These are phyloP conservation scores for Casuarius casuarius DNA, from an alignment of 2,113 vertebrate genomes.

Conservation along the genomic window DNA sequence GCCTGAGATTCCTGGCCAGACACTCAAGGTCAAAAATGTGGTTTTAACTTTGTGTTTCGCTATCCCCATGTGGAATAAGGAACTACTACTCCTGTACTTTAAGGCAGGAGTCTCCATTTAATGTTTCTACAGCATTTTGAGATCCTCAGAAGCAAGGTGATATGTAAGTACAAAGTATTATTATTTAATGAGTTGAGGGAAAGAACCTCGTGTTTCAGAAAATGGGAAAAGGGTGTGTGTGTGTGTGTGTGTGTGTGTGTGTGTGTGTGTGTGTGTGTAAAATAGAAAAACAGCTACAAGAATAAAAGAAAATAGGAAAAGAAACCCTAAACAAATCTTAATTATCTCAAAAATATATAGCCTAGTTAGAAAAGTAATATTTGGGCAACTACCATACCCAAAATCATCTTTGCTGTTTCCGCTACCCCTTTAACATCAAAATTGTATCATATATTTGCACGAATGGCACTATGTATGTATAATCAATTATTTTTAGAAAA, in stretches of 20 bases:
- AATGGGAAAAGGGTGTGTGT: neutral
- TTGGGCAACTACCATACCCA: neutral
- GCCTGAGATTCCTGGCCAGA: neutral
- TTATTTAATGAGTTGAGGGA: neutral
- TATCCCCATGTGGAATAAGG: neutral
- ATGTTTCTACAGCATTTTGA: neutral
- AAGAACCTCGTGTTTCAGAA: neutral
- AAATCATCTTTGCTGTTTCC: neutral
- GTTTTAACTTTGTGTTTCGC: neutral
- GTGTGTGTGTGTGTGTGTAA: neutral
- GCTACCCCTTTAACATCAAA: constrained; percentile 21
- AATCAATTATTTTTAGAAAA: neutral
- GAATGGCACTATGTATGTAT: constrained; percentile 29
- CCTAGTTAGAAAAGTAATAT: neutral
- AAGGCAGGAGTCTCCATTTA: neutral
- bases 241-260: too few relatives aligned
- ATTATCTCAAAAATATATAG: neutral
- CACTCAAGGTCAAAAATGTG: neutral
- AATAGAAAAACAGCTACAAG: neutral
- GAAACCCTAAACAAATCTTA: too few relatives aligned
- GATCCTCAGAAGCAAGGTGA: neutral
- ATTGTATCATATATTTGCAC: neutral
- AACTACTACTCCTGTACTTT: neutral
- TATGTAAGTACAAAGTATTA: neutral
- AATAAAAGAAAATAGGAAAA: too few relatives aligned